phyloP scores from a whole-genome alignment of 2,797 vertebrate genomes.

The Semaprochilodus insignis region DNA sequence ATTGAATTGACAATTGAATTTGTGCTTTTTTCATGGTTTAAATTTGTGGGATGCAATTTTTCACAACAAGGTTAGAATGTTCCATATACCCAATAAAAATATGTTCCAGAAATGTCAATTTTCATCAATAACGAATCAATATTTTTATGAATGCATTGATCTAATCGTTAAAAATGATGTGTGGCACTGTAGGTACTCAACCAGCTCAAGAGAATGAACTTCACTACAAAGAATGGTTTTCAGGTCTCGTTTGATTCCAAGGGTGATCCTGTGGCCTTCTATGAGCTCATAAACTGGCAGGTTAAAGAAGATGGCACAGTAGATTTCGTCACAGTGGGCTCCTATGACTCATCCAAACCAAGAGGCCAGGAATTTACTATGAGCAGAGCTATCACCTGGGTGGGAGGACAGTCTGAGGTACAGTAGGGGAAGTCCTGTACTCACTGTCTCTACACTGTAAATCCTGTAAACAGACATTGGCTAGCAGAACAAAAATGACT shows the following conservation, averaged over 20 bases:
- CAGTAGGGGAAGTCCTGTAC: neutral
- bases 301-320: constrained; percentile 53
- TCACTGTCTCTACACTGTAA: neutral
- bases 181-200: constrained; percentile 51
- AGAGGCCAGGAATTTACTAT: constrained; percentile 67
- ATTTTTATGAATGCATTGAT: neutral
- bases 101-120: neutral
- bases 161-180: too few relatives aligned
- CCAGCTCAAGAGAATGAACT: constrained; percentile 69
- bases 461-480: too few relatives aligned
- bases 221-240: constrained; percentile 68
- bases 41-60: too few relatives aligned
- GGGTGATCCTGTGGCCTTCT: constrained; percentile 75
- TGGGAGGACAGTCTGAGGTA: constrained; percentile 61
- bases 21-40: too few relatives aligned
- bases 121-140: neutral
- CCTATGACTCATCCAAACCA: constrained; percentile 70
- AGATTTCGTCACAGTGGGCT: constrained; percentile 70
- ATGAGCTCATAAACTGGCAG: constrained; percentile 80
- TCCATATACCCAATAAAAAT: too few relatives aligned
- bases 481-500: too few relatives aligned
- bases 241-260: constrained; percentile 76
- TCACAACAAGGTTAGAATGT: too few relatives aligned
- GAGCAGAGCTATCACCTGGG: constrained; percentile 66
- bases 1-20: too few relatives aligned